phyloP scores from a whole-genome alignment of 2,888 invertebrate genomes.

The Globia sparganii region DNA sequence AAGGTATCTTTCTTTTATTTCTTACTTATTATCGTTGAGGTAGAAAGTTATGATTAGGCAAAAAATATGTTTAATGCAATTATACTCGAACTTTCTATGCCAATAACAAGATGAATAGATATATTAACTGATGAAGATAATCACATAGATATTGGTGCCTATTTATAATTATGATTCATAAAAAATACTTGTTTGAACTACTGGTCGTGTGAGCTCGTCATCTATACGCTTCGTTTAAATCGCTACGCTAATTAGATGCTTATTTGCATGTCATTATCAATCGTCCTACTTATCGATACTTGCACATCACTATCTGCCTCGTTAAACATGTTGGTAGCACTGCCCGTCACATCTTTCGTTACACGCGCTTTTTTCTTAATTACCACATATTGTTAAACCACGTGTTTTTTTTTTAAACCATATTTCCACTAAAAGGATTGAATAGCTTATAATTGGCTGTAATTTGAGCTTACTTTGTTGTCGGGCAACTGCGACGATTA shows the following conservation, averaged over 20 bases:
- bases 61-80: constrained; percentile 39
- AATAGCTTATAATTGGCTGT: constrained; percentile 90
- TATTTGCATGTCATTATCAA: constrained; percentile 69
- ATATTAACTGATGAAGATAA: constrained; percentile 58
- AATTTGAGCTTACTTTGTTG: constrained; percentile 89
- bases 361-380: constrained; percentile 88
- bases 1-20: constrained; percentile 12
- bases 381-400: constrained; percentile 85
- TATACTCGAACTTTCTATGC: constrained; percentile 54
- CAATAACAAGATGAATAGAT: constrained; percentile 57
- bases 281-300: constrained; percentile 74
- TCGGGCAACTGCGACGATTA: constrained; percentile 82
- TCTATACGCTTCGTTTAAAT: constrained; percentile 60
- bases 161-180: constrained; percentile 59
- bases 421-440: constrained; percentile 86
- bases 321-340: constrained; percentile 85
- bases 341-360: constrained; percentile 85
- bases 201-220: constrained; percentile 55
- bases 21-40: background rate
- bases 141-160: constrained; percentile 47
- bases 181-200: constrained; percentile 60
- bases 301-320: constrained; percentile 78
- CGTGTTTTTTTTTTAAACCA: constrained; percentile 78
- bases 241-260: constrained; percentile 64
- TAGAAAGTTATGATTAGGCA: constrained; percentile 48